These are phyloP conservation scores for Eupithecia vulgata DNA, from an alignment of 2,888 invertebrate species.

Conservation along the genomic window DNA sequence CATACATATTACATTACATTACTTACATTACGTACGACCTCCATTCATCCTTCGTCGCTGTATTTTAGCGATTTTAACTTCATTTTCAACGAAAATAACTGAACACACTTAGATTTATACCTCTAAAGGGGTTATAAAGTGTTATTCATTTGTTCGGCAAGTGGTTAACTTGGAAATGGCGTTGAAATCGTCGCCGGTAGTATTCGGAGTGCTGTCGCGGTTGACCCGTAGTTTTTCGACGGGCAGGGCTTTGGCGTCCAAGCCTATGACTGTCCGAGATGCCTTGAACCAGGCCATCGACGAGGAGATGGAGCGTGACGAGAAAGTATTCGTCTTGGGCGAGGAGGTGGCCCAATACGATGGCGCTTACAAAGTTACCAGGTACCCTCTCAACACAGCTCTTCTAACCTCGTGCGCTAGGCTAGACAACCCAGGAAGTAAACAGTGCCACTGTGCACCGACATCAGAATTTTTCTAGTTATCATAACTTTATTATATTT, in stretches of 20 bases:
- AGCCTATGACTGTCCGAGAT: slow-evolving; percentile 96
- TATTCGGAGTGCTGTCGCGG: slow-evolving; percentile 64
- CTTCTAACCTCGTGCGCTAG: slow-evolving; percentile 42
- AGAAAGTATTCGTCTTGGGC: slow-evolving; percentile 94
- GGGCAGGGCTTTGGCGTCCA: slow-evolving; percentile 69
- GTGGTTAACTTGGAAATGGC: slow-evolving; percentile 71
- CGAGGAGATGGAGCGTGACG: slow-evolving; percentile 97
- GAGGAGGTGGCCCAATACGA: slow-evolving; percentile 99
- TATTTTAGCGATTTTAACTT: slow-evolving; percentile 60
- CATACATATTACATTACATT: no score
- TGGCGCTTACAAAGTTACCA: slow-evolving; percentile 97
- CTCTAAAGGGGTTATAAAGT: slow-evolving; percentile 50
- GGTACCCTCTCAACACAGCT: slow-evolving; percentile 55
- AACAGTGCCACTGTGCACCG: background rate
- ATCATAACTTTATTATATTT: background rate
- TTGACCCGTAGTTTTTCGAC: slow-evolving; percentile 74
- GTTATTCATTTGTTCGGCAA: slow-evolving; percentile 49
- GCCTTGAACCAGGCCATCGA: slow-evolving; percentile 98
- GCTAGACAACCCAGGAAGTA: background rate
- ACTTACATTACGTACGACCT: no score
- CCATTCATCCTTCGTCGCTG: slow-evolving; percentile 77
- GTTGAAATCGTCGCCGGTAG: slow-evolving; percentile 76
- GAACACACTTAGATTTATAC: slow-evolving; percentile 48
- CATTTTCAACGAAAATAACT: slow-evolving; percentile 60
- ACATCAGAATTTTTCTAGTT: slow-evolving; percentile 1